phyloP scores from a whole-genome alignment of 1,140 invertebrate species.

The Micrasema minimum region DNA sequence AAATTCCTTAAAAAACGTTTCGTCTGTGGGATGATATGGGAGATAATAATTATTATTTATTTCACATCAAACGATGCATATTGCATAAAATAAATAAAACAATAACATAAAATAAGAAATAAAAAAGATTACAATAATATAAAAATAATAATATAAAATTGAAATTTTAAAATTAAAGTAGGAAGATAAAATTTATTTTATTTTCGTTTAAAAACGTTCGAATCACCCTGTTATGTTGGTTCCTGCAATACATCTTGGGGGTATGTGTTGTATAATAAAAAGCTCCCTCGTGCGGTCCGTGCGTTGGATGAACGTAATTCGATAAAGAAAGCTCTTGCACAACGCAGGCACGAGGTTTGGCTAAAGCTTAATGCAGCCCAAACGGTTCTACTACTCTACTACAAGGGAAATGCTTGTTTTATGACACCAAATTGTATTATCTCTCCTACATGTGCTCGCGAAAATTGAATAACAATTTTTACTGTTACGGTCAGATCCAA shows the following conservation, averaged over 20 bases:
- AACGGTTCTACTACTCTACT: background rate
- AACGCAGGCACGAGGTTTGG: conserved; percentile 18
- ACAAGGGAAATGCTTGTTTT: conserved; percentile 34
- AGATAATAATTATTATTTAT: too few species aligned
- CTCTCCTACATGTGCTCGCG: conserved; percentile 24
- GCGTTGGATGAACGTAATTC: conserved; percentile 42
- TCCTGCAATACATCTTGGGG: background rate
- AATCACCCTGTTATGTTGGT: background rate
- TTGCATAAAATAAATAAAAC: too few species aligned
- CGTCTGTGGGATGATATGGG: too few species aligned
- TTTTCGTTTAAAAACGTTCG: too few species aligned
- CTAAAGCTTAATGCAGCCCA: conserved; percentile 33
- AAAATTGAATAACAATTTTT: conserved; percentile 27
- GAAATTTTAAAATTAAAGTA: too few species aligned
- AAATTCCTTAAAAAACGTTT: too few species aligned
- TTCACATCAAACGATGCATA: too few species aligned
- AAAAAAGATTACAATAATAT: too few species aligned
- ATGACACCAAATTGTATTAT: conserved; percentile 29
- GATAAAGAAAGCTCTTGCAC: conserved; percentile 39
- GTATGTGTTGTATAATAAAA: conserved; percentile 37
- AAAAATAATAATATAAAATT: too few species aligned
- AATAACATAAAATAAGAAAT: too few species aligned
- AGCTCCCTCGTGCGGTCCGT: conserved; percentile 29
- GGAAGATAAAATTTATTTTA: too few species aligned
- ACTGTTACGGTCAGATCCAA: background rate